Conservation (phyloP, 2,888 invertebrate species). For the Aphelenchoides bicaudatus region DNA sequence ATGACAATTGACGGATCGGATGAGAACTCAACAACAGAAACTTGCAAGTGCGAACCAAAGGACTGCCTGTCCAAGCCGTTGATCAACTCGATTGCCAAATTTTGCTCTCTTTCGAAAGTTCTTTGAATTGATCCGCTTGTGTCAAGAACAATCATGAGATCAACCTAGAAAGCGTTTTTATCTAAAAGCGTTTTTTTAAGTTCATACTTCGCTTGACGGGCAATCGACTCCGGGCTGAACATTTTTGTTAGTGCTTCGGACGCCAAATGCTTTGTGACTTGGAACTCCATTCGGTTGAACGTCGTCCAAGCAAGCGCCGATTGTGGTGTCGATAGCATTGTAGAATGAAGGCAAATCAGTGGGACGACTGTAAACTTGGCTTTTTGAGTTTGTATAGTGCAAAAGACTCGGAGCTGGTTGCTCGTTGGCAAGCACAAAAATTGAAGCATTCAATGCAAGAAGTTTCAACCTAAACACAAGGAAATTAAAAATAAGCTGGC, state of each 20-base stretch:
- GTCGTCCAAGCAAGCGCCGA: conserved; percentile 15
- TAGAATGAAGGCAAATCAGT: conserved; percentile 11
- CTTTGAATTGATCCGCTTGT: conserved; percentile 44
- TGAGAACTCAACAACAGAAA: too few species aligned
- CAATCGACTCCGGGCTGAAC: neutral
- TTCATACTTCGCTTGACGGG: neutral
- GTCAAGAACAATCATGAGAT: conserved; percentile 38
- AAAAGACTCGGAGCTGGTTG: too few species aligned
- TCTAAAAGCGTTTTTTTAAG: neutral
- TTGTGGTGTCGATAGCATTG: conserved; percentile 15
- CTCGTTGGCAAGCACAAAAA: conserved; percentile 11
- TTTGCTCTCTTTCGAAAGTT: conserved; percentile 46
- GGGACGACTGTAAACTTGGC: conserved; percentile 13
- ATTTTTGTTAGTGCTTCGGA: neutral
- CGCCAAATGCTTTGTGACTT: neutral
- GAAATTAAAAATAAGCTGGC: neutral
- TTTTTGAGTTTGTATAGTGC: too few species aligned
- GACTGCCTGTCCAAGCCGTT: too few species aligned
- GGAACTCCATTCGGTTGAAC: conserved; percentile 13
- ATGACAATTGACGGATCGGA: too few species aligned
- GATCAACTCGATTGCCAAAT: conserved; percentile 35
- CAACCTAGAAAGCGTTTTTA: neutral
- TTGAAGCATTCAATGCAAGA: conserved; percentile 13
- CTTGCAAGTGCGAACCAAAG: too few species aligned
- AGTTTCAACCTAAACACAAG: conserved; percentile 13